phyloP scores from a whole-genome alignment of 2,797 vertebrate species.

The Ptychadena robeensis region DNA sequence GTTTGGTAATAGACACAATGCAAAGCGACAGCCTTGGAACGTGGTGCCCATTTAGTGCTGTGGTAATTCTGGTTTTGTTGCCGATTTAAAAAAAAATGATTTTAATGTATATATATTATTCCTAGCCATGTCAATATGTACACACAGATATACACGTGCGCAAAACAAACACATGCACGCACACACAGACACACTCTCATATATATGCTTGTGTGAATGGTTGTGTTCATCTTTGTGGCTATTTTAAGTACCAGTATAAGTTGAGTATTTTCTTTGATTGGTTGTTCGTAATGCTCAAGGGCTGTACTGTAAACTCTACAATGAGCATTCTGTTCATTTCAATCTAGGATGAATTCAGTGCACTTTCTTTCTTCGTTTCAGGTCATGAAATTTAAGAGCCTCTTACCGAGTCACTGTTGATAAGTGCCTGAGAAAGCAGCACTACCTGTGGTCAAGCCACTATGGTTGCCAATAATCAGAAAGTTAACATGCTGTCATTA shows the following conservation, averaged over 20 bases:
- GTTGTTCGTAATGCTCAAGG: constrained; percentile 16
- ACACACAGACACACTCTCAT: background rate
- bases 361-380: constrained; percentile 45
- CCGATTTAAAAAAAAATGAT: too few species aligned
- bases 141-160: constrained; percentile 53
- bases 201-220: constrained; percentile 24
- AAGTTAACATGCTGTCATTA: background rate
- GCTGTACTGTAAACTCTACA: constrained; percentile 30
- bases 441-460: constrained; percentile 13
- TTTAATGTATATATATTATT: constrained; percentile 43
- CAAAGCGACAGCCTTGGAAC: constrained; percentile 76
- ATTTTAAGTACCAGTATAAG: constrained; percentile 14
- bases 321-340: constrained; percentile 37
- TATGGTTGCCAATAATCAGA: background rate
- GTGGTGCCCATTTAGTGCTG: constrained; percentile 30
- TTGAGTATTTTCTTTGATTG: constrained; percentile 16
- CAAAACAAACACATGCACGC: background rate
- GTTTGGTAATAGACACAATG: constrained; percentile 72
- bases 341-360: constrained; percentile 20
- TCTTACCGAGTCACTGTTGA: constrained; percentile 48
- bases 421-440: constrained; percentile 58
- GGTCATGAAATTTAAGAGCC: constrained; percentile 19
- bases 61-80: constrained; percentile 50
- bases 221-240: constrained; percentile 38
- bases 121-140: constrained; percentile 57